Evolutionary conservation across 2,113 vertebrate genomes (phyloP), one percentile per base, ranked within the genome.

Genomic region (Rhabdornis inornatus): DNA sequence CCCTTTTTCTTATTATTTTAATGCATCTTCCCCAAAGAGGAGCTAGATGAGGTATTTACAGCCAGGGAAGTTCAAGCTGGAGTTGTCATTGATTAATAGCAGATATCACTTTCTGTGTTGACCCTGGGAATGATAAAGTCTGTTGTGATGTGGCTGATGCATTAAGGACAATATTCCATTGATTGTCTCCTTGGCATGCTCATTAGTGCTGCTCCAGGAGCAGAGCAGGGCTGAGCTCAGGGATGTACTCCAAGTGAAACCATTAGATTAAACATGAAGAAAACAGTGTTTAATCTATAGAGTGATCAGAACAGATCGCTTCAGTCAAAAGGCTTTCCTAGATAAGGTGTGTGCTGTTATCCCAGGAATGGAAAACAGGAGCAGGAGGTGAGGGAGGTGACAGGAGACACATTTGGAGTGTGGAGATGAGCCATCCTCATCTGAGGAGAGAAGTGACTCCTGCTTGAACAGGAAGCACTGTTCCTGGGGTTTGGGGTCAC

Each of bases 51-150:
- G 90, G 47, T 93, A 92, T 92, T 95, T 92, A 83, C 78, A 85
- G 70, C 15, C 90, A 83, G 66, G 57, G 82, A 40, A 92, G 90
- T 91, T 96, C 84, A 93, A 14, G 71, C 45, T 57, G 83, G 63
- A 93, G 75, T 19, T 94, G 93, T 80, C 82, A 76, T 42, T 96
- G 95, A 91, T 95, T 70, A 94, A 88, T 91, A 83, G 82, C 79
- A 60, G 68, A 37, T 91, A 65, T 86, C 75, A 53, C 75, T 81
- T 89, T 40, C 61, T 81, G 55, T 45, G 39, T 25, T 91, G 87
- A 93, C 91, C 91, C 90, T 69, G 75, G 69, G 71, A 80, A 19
- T 91, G 61, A 52, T 59, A 70, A 90, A 90, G 82, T 59, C 71
- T 25, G 18, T 47, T 76, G 82, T 44, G 85, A 80, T 94, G 94